Base-by-base conservation (phyloP, 2,797 vertebrate genomes). In the Calcarius lapponicus region DNA sequence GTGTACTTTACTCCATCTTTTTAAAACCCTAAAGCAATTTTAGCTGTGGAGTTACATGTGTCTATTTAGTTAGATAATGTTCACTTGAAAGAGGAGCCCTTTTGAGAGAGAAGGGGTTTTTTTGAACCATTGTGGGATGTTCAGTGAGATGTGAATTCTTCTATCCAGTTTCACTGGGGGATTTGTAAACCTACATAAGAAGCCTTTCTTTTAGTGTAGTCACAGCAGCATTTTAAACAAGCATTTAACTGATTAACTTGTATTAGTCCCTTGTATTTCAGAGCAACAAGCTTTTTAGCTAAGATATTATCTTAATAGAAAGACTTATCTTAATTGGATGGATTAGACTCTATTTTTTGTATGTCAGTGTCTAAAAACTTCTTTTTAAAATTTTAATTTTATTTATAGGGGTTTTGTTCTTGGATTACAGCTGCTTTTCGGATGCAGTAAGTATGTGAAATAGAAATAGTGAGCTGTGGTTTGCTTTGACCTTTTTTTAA, bases 391-490 rank as follows among this genome's bases (percentile, higher is more conserved):
- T 90, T 51, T 45, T 16, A 15, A 96, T 53, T 56, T 89, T 75
- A 8, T 97, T 88, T 97, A 10, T 76, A 99, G 99, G 98, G 98
- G 3, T 98, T 98, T 97, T 99, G 98, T 96, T 98, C 98, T 47
- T 99, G 99, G 99, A 88, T 99, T 88, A 97, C 98, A 4, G 98
- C 98, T 58, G 98, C 99, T 93, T 96, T 99, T 93, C 98, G 97
- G 69, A 99, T 99, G 98, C 98, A 98, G 99, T 99, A 96, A 99
- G 99, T 98, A 64, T 32, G n/a, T 28, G n/a, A 92, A 93, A 64
- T 3, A 19, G 12, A 60, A 78, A 26, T 13, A 57, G 16, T 43
- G n/a, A 93, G 24, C 60, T 65, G 26, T 79, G 25, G 36, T 81
- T 81, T 91, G 13, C 31, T 62, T 66, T 76, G 20, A 38, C 25